Conservation (phyloP, 1,140 invertebrate species). For the Paralvinella palmiformis region DNA sequence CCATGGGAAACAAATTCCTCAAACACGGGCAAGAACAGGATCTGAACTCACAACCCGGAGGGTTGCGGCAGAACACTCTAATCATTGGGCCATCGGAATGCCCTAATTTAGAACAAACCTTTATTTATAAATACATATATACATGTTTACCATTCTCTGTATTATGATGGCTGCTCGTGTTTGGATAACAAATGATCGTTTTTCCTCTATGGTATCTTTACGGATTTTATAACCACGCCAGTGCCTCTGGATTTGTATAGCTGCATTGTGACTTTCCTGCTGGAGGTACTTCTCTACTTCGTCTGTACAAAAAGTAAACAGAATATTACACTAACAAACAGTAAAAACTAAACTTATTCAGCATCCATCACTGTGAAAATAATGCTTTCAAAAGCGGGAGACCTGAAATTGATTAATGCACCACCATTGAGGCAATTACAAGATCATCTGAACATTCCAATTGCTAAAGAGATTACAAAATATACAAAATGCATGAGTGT, state of each 20-base stretch:
- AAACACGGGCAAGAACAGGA: no score
- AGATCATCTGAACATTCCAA: neutral
- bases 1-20: no score
- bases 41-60: no score
- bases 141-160: conserved; percentile 33
- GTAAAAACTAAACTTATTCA: neutral
- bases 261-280: conserved; percentile 35
- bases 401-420: neutral
- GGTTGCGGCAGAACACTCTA: neutral
- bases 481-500: no score
- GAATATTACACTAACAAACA: neutral
- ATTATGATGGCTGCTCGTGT: conserved; percentile 38
- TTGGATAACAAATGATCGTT: conserved; percentile 25
- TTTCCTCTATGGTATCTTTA: conserved; percentile 22
- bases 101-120: no score
- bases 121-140: neutral
- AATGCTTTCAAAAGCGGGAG: neutral
- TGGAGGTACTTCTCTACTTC: conserved; percentile 35
- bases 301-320: conserved; percentile 24
- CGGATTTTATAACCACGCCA: conserved; percentile 38
- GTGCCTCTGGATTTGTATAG: conserved; percentile 36
- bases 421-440: neutral
- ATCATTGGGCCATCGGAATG: neutral
- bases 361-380: no score
- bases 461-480: neutral